Base-by-base conservation (phyloP, 2,113 vertebrate species). In the Himantopus leucocephalus region DNA sequence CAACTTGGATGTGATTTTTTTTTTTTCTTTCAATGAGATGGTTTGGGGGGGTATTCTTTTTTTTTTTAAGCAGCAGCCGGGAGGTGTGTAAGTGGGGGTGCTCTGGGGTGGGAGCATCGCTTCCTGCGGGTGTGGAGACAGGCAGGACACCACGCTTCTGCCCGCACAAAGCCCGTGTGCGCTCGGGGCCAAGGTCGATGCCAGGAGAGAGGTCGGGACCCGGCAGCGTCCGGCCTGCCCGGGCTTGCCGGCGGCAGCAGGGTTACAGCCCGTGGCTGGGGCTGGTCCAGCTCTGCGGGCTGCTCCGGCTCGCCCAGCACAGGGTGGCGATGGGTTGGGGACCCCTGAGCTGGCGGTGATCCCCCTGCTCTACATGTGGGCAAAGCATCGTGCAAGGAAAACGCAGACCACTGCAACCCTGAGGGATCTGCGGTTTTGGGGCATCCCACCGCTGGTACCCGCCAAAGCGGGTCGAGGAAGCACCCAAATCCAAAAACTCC, bases 191-290 rank as follows among this genome's bases (percentile, higher is more conserved):
- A 37, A 71, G 62, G 23, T 6, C 27, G 3, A 59, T 48, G 66
- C 89, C 92, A 67, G 74, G 7, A 50, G 29, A 5, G 79, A 90
- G 92, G 83, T 79, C 82, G 2, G 62, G 83, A 92, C 75, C 47
- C 20, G 63, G 79, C 70, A 58, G 85, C 45, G 43, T 77, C 79
- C 14, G 94, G 90, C 98, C 89, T 98, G 98, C 93, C 98, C 7
- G 6, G 98, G 92, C 98, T 94, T 96, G 98, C 93, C 94, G 5
- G 43, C 22, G 30, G 55, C 95, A 80, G 81, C 19, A 5, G 90
- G 85, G 62, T 6, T 82, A 34, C 41, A 39, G 88, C 60, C 53
- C 7, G 34, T 9, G 68, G 85, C 75, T 73, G 76, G 83, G 71
- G 83, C 79, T 48, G 67, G 3, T 81, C 81, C 91, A 84, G 70